A percentile compares a stretch with the other conserved stretches of the same genome.
These are phyloP conservation scores for Eupithecia pulchellata DNA, from an alignment of 2,888 invertebrate species.

Conservation along the genomic window DNA sequence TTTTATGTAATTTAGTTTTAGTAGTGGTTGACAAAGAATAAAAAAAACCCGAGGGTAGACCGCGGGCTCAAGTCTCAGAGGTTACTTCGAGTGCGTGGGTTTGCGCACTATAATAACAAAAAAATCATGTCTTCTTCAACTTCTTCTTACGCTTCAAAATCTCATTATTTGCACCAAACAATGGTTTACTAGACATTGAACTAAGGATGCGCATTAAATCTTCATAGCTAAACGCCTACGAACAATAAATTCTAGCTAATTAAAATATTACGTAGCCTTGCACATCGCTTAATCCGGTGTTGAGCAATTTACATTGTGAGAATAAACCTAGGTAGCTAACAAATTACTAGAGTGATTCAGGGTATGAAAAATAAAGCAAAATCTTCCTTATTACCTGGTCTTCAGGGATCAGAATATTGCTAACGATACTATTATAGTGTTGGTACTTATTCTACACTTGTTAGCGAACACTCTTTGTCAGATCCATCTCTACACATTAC, in stretches of 20 bases:
- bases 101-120: too few species aligned
- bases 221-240: slow-evolving; percentile 42
- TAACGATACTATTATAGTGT: neutral
- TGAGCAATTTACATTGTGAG: slow-evolving; percentile 54
- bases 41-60: too few species aligned
- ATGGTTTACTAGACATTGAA: slow-evolving; percentile 27
- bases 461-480: neutral
- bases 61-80: too few species aligned
- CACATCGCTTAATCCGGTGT: slow-evolving; percentile 54
- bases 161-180: slow-evolving; percentile 16
- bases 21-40: too few species aligned
- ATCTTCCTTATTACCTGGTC: neutral
- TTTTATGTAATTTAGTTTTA: too few species aligned
- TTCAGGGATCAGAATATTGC: neutral
- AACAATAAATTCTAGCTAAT: slow-evolving; percentile 57
- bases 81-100: too few species aligned
- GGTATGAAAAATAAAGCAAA: neutral
- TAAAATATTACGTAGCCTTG: slow-evolving; percentile 58
- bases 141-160: neutral
- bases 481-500: neutral
- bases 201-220: slow-evolving; percentile 35
- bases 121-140: too few species aligned
- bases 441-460: neutral
- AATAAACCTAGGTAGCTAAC: slow-evolving; percentile 26
- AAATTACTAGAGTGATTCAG: neutral